These are phyloP conservation scores for Lasioglossum zephyrum DNA, from an alignment of 2,888 invertebrate species.

Conservation along the genomic window DNA sequence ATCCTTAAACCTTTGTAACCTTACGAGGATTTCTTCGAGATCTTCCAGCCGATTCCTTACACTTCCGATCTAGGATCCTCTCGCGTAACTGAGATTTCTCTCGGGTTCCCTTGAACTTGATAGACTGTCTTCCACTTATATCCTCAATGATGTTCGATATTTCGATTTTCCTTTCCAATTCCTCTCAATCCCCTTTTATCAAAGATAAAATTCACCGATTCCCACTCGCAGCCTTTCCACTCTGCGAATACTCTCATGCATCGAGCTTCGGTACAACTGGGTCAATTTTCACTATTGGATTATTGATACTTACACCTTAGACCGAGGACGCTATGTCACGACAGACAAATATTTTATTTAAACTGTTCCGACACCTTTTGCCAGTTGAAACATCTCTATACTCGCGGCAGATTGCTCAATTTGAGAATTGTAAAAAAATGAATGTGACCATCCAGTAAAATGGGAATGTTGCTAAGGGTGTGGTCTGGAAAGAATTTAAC, in stretches of 20 bases:
- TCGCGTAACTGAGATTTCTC: not conserved
- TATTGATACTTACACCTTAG: not conserved
- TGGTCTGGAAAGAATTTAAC: too few relatives aligned
- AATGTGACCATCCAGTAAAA: too few relatives aligned
- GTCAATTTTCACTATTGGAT: not conserved
- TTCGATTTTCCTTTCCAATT: conserved; percentile 7
- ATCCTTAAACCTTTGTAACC: not conserved
- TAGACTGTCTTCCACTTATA: not conserved
- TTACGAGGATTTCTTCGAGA: conserved; percentile 3
- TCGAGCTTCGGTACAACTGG: not conserved
- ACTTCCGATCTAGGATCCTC: not conserved
- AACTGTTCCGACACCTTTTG: not conserved
- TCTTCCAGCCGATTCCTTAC: conserved; percentile 4
- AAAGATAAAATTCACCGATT: not conserved
- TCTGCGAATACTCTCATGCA: not conserved
- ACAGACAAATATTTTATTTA: not conserved
- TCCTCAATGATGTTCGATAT: not conserved
- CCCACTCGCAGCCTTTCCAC: not conserved
- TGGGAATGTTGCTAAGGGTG: too few relatives aligned
- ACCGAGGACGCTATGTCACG: not conserved
- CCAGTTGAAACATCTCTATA: not conserved
- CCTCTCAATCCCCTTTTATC: not conserved
- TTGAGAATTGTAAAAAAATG: not conserved
- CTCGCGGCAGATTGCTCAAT: not conserved
- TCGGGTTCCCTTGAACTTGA: not conserved